Conservation (phyloP, 2,797 vertebrate species). For the Amblyopsis hoosieri region DNA sequence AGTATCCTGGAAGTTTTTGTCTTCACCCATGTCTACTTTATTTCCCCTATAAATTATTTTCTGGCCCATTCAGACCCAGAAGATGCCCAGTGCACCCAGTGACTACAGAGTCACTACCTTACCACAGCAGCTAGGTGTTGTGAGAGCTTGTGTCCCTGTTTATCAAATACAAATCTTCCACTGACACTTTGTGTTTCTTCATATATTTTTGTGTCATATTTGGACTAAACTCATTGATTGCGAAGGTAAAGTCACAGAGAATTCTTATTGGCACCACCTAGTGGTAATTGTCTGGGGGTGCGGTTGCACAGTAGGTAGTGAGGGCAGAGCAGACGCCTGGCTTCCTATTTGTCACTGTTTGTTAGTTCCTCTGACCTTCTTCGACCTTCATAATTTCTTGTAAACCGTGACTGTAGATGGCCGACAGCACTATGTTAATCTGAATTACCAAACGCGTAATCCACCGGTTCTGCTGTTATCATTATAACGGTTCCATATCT, state of each 20-base stretch:
- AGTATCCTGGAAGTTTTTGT: not conserved
- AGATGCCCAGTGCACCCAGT: too few relatives aligned
- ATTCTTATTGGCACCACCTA: slow-evolving; percentile 41
- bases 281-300: slow-evolving; percentile 32
- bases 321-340: slow-evolving; percentile 15
- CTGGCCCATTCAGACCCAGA: too few relatives aligned
- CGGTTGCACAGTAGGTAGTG: not conserved
- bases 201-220: too few relatives aligned
- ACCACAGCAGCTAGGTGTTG: too few relatives aligned
- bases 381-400: not conserved
- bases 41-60: not conserved
- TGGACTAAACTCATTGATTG: not conserved
- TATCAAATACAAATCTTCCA: too few relatives aligned
- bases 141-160: too few relatives aligned
- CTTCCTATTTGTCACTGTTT: slow-evolving; percentile 2
- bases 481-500: not conserved
- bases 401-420: not conserved
- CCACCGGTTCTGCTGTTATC: not conserved
- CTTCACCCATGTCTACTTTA: not conserved
- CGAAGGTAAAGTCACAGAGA: not conserved
- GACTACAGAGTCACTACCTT: too few relatives aligned
- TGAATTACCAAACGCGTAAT: slow-evolving; percentile 7
- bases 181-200: too few relatives aligned
- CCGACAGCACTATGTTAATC: not conserved
- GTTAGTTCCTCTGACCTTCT: not conserved